Evolutionary conservation across 2,888 invertebrate genomes (phyloP), one percentile per base, ranked within the genome.

Genomic region (Drosophila pseudotakahashii): DNA sequence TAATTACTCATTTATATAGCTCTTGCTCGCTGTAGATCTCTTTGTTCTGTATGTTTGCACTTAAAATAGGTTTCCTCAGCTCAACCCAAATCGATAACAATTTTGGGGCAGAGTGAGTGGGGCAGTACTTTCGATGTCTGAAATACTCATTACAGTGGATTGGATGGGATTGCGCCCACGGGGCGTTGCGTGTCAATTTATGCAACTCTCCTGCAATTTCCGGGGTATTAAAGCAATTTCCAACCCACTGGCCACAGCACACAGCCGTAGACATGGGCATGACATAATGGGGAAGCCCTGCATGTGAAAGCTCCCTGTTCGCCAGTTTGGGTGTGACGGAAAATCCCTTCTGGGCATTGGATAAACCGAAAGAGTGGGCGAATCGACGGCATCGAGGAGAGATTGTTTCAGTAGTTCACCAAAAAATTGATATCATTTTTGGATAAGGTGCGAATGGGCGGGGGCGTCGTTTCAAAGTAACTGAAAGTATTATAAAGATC

Each of bases 101-200:
- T 10, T 13, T 19, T 6, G 32, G 19, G 9, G 10, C 26, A 5
- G 61, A 19, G 19, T n/a, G n/a, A 11, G 13, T 37, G 45, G 45
- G 60, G 32, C 66, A 76, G 63, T 66, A 80, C 78, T 80, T 72
- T 83, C 69, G 69, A 42, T 63, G 69, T 44, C 63, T 69, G 69
- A 53, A 64, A 57, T 63, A 68, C 61, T 74, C 72, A 82, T 86
- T 86, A 83, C 73, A 74, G 47, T 51, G 84, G 53, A 64, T 53
- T 52, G 64, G 66, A 64, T 48, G 54, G 55, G 78, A 89, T 89
- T 88, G 86, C 73, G 89, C 90, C 90, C 89, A 51, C 76, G 82
- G 89, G 89, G 90, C 89, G 88, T 85, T 82, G 84, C 78, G 89
- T 88, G 89, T 88, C 90, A 89, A 90, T 90, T 88, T 88, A 87